These are phyloP conservation scores for Mactra quadrangularis DNA, from an alignment of 1,140 invertebrate genomes.

Conservation along the genomic window DNA sequence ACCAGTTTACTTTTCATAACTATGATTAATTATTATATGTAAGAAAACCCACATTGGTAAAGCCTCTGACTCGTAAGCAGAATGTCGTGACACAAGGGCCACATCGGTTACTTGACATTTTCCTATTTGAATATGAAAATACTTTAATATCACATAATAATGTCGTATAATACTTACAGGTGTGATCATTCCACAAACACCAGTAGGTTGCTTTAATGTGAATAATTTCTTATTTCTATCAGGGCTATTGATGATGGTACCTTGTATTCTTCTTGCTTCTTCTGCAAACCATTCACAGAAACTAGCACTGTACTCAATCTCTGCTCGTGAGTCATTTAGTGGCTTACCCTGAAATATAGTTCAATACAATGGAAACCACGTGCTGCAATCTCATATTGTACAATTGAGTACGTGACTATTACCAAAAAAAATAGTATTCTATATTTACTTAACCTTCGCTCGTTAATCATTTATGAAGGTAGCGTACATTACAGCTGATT, in stretches of 20 bases:
- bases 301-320: slow-evolving; percentile 95
- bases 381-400: background rate
- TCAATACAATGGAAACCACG: background rate
- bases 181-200: slow-evolving; percentile 97
- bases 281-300: slow-evolving; percentile 99
- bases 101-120: too few relatives aligned
- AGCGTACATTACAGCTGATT: too few relatives aligned
- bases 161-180: slow-evolving; percentile 90
- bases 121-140: too few relatives aligned
- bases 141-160: too few relatives aligned
- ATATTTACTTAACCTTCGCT: background rate
- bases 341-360: slow-evolving; percentile 91
- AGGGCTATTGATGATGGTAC: slow-evolving; percentile 93
- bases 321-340: slow-evolving; percentile 92
- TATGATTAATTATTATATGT: too few relatives aligned
- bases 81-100: too few relatives aligned
- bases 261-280: slow-evolving; percentile 95
- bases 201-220: slow-evolving; percentile 95
- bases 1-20: too few relatives aligned
- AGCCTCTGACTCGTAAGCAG: too few relatives aligned
- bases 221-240: slow-evolving; percentile 91
- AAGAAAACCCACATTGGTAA: too few relatives aligned
- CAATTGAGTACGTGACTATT: background rate
- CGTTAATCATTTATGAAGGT: too few relatives aligned
- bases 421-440: background rate